Conservation (phyloP, 1,140 invertebrate species). For the Drosophila bocqueti region DNA sequence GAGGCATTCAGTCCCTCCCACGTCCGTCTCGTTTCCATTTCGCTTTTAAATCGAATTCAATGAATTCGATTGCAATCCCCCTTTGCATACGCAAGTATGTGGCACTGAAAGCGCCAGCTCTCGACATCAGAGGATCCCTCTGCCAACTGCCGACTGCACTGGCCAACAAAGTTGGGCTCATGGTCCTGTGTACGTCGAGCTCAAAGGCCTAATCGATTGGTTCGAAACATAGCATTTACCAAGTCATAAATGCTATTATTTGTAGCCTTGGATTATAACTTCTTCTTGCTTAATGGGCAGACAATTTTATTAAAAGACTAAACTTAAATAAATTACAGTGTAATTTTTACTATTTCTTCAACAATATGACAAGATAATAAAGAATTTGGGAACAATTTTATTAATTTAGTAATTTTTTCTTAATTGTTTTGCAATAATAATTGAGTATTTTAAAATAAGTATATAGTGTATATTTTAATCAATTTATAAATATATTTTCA, state of each 20-base stretch:
- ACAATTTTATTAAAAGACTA: background rate
- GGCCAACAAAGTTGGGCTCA: slow-evolving; percentile 8
- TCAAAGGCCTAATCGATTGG: background rate
- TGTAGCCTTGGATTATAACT: background rate
- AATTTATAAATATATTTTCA: background rate
- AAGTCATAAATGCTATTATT: background rate
- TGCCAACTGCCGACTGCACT: slow-evolving; percentile 18
- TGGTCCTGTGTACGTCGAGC: too few species aligned
- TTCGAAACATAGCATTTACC: too few species aligned
- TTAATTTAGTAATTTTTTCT: too few species aligned
- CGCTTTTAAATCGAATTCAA: slow-evolving; percentile 80
- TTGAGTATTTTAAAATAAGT: background rate
- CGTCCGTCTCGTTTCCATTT: slow-evolving; percentile 53
- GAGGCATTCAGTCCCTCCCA: slow-evolving; percentile 13
- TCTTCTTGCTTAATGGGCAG: background rate
- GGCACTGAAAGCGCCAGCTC: slow-evolving; percentile 51
- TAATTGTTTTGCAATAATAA: too few species aligned
- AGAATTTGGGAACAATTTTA: background rate
- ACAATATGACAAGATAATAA: background rate
- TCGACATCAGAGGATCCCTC: background rate
- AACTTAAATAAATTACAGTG: too few species aligned
- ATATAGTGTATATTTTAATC: background rate
- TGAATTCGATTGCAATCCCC: slow-evolving; percentile 78
- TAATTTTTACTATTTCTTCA: background rate
- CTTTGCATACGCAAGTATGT: slow-evolving; percentile 79